These are phyloP conservation scores for Drosophila rubida DNA, from an alignment of 2,888 invertebrate genomes.

Conservation along the genomic window DNA sequence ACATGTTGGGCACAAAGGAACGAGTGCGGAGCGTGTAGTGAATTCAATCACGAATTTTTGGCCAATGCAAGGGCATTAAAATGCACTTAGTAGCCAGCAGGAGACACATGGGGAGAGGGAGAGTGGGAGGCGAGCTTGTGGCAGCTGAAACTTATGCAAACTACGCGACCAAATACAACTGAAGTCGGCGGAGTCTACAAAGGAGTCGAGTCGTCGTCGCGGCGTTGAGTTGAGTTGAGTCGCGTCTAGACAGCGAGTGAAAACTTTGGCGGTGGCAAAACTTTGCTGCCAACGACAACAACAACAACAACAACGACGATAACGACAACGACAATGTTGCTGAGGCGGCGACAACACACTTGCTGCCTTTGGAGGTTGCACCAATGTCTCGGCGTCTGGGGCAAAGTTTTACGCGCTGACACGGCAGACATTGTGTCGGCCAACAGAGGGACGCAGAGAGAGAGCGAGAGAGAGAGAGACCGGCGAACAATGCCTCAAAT, in stretches of 20 bases:
- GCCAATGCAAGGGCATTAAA: constrained; percentile 64
- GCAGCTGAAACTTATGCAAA: constrained; percentile 71
- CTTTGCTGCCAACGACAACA: constrained; percentile 32
- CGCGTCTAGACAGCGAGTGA: constrained; percentile 68
- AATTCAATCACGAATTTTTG: constrained; percentile 52
- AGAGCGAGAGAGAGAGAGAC: background rate
- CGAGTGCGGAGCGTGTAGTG: constrained; percentile 12
- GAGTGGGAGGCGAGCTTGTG: background rate
- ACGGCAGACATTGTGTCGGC: constrained; percentile 62
- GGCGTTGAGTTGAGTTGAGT: constrained; percentile 27
- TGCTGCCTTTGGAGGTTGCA: constrained; percentile 28
- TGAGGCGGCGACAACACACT: constrained; percentile 35
- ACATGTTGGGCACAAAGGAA: constrained; percentile 29
- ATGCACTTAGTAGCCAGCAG: constrained; percentile 63
- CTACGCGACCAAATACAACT: constrained; percentile 73
- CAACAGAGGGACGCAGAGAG: background rate
- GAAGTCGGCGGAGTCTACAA: constrained; percentile 51
- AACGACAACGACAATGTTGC: constrained; percentile 30
- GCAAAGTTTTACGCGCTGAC: constrained; percentile 56
- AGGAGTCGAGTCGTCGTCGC: constrained; percentile 41
- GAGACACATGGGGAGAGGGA: background rate
- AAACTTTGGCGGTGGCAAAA: constrained; percentile 69
- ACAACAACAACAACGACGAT: constrained; percentile 25
- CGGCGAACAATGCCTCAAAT: constrained; percentile 79
- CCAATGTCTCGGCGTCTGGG: constrained; percentile 7